Base-by-base conservation (phyloP, 92 coral and sea anemone genomes). In the Zoanthus gigantus region DNA sequence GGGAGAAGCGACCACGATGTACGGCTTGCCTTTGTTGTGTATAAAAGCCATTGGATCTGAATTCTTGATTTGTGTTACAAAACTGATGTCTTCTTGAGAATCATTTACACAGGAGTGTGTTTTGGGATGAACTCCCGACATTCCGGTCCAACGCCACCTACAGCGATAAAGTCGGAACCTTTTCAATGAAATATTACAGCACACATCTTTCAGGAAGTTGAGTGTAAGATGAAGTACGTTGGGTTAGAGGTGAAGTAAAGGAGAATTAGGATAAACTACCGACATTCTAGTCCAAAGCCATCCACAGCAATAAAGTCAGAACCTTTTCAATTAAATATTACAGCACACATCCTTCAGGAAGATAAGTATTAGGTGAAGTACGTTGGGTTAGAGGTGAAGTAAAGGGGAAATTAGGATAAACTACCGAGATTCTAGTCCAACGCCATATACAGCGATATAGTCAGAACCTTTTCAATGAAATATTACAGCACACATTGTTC, bases 71-170 rank as follows among this genome's bases (percentile, higher is more conserved):
- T 95, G 98, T 16, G 92, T 86, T 3, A 89, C 93, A 76, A 93
- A 95, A 30, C 89, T 91, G 78, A 95, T 89, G 50, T 95, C 98
- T 23, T 95, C 96, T n/a, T 91, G 92, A 5, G 89, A 89, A 52
- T 90, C 92, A 16, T 85, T 88, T 18, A 91, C 93, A 82, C 98
- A 93, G 37, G 98, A 95, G 67, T 95, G 98, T 52, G 93, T 90
- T 52, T 82, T 93, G 45, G 98, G 98, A 65, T 91, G 93, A 71
- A 95, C 82, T 81, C 91, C 92, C 16, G 98, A 93, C 12, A 95
- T 90, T 31, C 98, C 98, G 31, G 91, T 94, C 98, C 98, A 95
- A 0, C 98, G 93, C 98, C 98, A 95, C 58, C 98, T 95, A 63
- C 30, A 83, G 76, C 18, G 32, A 50, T 65, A 23, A 37, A 52